Conservation (phyloP, 2,888 invertebrate species). For the Spilarctia lutea region DNA sequence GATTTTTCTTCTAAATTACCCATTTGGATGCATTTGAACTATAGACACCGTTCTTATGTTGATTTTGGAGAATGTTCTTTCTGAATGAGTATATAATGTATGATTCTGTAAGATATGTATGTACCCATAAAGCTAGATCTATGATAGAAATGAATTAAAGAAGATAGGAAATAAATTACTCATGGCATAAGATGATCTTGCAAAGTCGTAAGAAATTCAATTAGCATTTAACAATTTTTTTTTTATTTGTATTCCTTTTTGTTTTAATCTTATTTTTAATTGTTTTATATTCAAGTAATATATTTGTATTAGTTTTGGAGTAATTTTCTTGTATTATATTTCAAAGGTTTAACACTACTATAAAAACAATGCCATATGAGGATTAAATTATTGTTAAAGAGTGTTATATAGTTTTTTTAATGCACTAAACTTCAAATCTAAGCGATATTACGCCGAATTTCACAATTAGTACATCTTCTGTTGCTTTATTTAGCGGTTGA, state of each 20-base stretch:
- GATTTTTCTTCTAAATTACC: constrained; percentile 15
- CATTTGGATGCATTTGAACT: background rate
- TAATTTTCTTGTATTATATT: background rate
- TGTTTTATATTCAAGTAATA: background rate
- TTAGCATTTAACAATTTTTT: no score
- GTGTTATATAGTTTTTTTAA: background rate
- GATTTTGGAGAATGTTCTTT: background rate
- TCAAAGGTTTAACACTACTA: background rate
- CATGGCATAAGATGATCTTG: background rate
- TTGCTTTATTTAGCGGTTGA: constrained; percentile 73
- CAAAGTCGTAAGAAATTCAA: no score
- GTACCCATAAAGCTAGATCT: background rate
- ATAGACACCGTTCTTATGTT: background rate
- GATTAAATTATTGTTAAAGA: background rate
- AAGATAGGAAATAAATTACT: background rate
- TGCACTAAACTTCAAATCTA: background rate
- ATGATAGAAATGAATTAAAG: background rate
- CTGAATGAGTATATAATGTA: background rate
- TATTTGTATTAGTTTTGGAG: background rate
- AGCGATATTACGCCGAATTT: background rate
- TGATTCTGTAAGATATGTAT: background rate
- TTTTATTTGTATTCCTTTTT: background rate
- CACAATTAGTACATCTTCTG: constrained; percentile 42
- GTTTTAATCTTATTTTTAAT: background rate
- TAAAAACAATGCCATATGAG: background rate